phyloP scores from a whole-genome alignment of 2,113 vertebrate genomes.

The Acrocephalus arundinaceus region DNA sequence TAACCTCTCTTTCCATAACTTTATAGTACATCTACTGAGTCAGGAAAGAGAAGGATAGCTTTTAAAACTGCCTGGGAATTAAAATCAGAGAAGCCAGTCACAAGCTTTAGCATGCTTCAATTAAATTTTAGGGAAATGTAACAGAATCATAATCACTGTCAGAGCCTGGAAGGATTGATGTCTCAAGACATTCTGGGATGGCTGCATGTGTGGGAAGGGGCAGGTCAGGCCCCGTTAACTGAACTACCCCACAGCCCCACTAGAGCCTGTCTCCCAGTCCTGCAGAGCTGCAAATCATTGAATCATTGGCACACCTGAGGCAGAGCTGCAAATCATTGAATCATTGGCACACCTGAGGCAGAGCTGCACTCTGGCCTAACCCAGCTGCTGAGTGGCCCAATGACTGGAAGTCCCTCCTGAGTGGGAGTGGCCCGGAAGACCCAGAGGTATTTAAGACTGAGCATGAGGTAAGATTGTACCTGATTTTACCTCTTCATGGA shows the following conservation, averaged over 20 bases:
- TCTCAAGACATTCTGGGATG: background rate
- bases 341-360: background rate
- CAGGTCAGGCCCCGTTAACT: background rate
- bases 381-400: too few relatives aligned
- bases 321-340: too few relatives aligned
- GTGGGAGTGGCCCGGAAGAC: background rate
- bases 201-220: background rate
- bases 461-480: fast-evolving
- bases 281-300: background rate
- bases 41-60: background rate
- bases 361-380: too few relatives aligned
- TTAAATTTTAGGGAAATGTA: slow-evolving; percentile 6
- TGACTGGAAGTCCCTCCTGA: background rate
- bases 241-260: background rate
- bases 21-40: background rate
- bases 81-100: background rate
- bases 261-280: too few relatives aligned
- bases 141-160: background rate
- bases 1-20: background rate
- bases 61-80: background rate
- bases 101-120: background rate
- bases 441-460: background rate
- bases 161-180: background rate
- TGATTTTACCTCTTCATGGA: background rate
- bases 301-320: background rate